Conservation (phyloP, 2,113 vertebrate species). For the Anarrhichthys ocellatus region DNA sequence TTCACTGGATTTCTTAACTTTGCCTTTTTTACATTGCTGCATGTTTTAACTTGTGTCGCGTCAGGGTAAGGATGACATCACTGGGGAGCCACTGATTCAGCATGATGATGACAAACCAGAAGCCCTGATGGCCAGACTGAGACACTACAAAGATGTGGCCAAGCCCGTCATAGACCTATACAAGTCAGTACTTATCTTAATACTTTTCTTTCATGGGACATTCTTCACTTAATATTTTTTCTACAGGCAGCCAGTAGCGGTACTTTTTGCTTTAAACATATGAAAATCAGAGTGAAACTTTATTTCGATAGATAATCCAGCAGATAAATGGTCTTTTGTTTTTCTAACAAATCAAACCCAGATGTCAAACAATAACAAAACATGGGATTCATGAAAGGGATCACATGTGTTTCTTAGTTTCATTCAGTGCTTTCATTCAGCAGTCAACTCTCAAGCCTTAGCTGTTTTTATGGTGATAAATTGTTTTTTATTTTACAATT, state of each 20-base stretch:
- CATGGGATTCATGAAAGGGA: background rate
- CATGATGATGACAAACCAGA: conserved; percentile 92
- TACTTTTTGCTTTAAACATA: background rate
- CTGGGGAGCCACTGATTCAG: conserved; percentile 90
- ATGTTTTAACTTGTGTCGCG: conserved; percentile 34
- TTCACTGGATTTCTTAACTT: background rate
- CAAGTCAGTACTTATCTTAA: conserved; percentile 85
- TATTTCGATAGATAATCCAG: background rate
- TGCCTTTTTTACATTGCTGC: background rate
- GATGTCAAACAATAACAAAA: conserved; percentile 2
- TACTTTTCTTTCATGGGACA: background rate
- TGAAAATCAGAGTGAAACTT: background rate
- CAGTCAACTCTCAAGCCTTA: background rate
- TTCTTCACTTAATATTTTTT: background rate
- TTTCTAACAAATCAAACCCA: background rate
- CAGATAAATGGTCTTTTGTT: background rate
- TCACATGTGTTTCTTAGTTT: background rate
- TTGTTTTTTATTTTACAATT: background rate
- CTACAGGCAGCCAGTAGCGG: background rate
- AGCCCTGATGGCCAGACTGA: conserved; percentile 88
- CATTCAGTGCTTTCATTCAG: background rate
- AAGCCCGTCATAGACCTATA: conserved; percentile 95
- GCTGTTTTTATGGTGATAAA: background rate
- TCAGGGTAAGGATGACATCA: conserved; percentile 93
- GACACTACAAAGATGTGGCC: conserved; percentile 95